A percentile compares a stretch with the other conserved stretches of the same genome.
These are phyloP conservation scores for Esperia sulphurella DNA, from an alignment of 2,888 invertebrate genomes.

Conservation along the genomic window DNA sequence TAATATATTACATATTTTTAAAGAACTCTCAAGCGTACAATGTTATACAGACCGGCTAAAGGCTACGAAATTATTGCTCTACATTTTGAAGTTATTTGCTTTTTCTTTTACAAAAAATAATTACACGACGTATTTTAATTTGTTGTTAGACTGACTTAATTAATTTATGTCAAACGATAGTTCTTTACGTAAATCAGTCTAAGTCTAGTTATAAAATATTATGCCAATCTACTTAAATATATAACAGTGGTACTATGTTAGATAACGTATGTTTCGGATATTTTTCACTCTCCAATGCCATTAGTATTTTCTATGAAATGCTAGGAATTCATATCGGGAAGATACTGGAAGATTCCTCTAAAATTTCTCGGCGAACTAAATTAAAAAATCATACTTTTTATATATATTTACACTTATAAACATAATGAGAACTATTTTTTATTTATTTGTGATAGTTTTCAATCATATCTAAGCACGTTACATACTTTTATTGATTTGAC, in stretches of 20 bases:
- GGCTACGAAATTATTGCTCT: constrained; percentile 65
- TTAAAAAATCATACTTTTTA: constrained; percentile 23
- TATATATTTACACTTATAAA: constrained; percentile 38
- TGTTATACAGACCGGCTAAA: constrained; percentile 53
- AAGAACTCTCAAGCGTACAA: background rate
- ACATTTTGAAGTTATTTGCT: constrained; percentile 37
- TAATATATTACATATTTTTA: background rate
- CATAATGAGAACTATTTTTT: constrained; percentile 25
- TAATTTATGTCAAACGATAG: constrained; percentile 1
- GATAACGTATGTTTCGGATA: background rate
- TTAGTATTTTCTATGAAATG: constrained; percentile 3
- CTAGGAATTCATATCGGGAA: constrained; percentile 24
- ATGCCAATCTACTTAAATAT: constrained; percentile 2
- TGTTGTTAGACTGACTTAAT: constrained; percentile 11
- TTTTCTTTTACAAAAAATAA: constrained; percentile 21
- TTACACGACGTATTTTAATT: constrained; percentile 9
- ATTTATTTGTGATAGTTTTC: constrained; percentile 17
- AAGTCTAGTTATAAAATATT: background rate
- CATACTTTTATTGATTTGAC: constrained; percentile 42
- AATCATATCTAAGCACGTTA: constrained; percentile 19
- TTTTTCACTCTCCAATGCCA: background rate
- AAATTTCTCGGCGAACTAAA: constrained; percentile 30
- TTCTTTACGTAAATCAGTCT: background rate
- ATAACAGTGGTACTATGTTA: background rate
- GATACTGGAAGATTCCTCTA: constrained; percentile 25